Conservation (phyloP, 2,113 vertebrate species). For the Rhagologus leucostigma region DNA sequence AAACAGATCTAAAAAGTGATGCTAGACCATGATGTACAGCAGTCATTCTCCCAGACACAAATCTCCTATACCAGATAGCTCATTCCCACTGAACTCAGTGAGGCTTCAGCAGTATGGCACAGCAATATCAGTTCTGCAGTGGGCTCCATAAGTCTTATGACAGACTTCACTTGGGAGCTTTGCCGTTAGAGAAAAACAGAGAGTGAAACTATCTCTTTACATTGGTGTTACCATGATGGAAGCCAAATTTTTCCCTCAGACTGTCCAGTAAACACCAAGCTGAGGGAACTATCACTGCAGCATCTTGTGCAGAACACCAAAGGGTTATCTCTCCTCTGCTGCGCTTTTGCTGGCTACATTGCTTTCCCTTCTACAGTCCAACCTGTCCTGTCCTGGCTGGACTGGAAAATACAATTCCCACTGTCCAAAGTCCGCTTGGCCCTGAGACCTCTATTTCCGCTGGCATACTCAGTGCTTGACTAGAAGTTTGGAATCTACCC, state of each 20-base stretch:
- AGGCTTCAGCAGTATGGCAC: neutral
- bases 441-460: neutral
- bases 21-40: neutral
- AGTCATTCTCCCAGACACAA: neutral
- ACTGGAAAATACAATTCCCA: neutral
- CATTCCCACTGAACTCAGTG: neutral
- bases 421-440: neutral
- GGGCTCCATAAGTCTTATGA: neutral
- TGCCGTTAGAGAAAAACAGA: neutral
- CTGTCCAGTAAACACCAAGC: neutral
- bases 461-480: neutral
- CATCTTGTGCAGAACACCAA: neutral
- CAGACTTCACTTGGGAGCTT: neutral
- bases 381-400: neutral
- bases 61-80: neutral
- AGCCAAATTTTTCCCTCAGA: neutral
- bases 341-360: neutral
- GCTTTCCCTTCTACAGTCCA: neutral
- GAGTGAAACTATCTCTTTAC: neutral
- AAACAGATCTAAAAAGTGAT: neutral
- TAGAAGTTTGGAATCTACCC: neutral
- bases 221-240: neutral
- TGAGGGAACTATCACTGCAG: neutral
- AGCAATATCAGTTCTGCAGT: neutral
- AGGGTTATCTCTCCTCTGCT: rapidly evolving